These are phyloP conservation scores for Drosophila eohydei DNA, from an alignment of 2,888 invertebrate genomes.

Conservation along the genomic window DNA sequence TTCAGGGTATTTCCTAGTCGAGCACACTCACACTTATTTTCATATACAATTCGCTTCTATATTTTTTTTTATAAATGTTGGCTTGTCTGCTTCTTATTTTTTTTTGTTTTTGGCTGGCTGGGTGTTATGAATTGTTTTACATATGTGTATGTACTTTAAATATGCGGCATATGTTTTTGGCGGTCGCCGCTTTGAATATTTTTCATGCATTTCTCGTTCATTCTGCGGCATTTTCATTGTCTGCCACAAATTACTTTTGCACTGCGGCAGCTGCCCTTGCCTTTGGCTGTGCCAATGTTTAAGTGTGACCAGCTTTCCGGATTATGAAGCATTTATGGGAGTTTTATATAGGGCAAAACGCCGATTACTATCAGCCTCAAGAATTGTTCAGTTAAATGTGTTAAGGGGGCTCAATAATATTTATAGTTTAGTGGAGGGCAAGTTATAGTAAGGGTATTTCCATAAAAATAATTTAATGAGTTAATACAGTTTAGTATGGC, in stretches of 20 bases:
- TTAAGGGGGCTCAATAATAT: background rate
- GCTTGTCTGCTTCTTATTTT: background rate
- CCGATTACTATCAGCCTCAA: background rate
- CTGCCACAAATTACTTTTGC: slow-evolving; percentile 56
- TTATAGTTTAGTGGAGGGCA: background rate
- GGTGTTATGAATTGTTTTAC: slow-evolving; percentile 66
- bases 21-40: slow-evolving; percentile 13
- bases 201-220: slow-evolving; percentile 37
- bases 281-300: slow-evolving; percentile 14
- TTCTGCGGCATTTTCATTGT: slow-evolving; percentile 48
- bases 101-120: slow-evolving; percentile 16
- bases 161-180: slow-evolving; percentile 62
- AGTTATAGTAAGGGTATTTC: background rate
- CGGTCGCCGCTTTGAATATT: slow-evolving; percentile 60
- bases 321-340: slow-evolving; percentile 14
- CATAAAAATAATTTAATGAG: background rate
- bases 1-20: background rate
- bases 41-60: slow-evolving; percentile 12
- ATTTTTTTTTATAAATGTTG: slow-evolving; percentile 9
- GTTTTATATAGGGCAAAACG: background rate
- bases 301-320: slow-evolving; percentile 23
- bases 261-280: slow-evolving; percentile 44
- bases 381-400: slow-evolving; percentile 3
- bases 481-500: background rate
- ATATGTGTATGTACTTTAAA: slow-evolving; percentile 52